These are phyloP conservation scores for Myxocyprinus asiaticus DNA, from an alignment of 2,113 vertebrate genomes.

Conservation along the genomic window DNA sequence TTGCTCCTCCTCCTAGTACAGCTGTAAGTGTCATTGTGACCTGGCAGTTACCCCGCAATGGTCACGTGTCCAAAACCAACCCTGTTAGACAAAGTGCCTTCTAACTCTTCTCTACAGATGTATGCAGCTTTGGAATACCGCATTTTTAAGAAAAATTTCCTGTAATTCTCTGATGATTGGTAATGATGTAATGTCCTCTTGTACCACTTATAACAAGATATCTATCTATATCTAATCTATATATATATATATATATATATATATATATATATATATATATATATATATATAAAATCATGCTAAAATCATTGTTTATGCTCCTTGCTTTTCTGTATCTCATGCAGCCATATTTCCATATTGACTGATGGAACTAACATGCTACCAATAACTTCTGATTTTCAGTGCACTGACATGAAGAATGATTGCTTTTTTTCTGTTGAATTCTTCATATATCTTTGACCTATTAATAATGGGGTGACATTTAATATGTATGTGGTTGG, in stretches of 20 bases:
- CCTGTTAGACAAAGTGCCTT: background rate
- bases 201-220: no score
- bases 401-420: background rate
- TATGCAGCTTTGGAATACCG: background rate
- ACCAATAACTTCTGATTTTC: background rate
- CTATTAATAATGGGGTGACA: background rate
- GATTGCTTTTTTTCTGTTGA: background rate
- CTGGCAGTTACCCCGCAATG: background rate
- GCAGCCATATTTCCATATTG: background rate
- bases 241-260: no score
- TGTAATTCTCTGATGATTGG: no score
- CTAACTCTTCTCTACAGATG: background rate
- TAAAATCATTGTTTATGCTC: background rate
- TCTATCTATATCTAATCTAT: no score
- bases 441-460: background rate
- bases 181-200: background rate
- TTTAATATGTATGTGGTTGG: slow-evolving; percentile 1
- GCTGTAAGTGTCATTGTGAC: background rate
- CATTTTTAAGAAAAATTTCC: background rate
- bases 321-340: background rate
- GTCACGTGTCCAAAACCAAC: background rate
- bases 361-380: background rate
- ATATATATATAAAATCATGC: no score
- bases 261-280: no score
- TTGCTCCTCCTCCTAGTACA: background rate